Evolutionary conservation across 2,888 invertebrate genomes (phyloP), one percentile per base, ranked within the genome.

Genomic region (Drosophila mercatorum): DNA sequence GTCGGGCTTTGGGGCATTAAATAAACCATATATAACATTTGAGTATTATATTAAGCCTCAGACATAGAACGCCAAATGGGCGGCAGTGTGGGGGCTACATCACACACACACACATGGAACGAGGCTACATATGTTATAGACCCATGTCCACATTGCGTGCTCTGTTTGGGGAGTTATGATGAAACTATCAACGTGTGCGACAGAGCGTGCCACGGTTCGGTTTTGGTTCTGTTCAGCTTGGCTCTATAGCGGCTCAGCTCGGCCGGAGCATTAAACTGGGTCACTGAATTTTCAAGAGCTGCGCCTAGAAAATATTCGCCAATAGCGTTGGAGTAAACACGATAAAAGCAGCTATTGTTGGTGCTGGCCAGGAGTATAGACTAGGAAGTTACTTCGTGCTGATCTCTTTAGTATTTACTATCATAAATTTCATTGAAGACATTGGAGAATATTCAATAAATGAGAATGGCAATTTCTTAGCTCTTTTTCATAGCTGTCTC

Each of bases 231-330:
- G 61, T 59, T 61, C 51, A 49, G 52, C 14, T 55, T 3, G 63
- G 51, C 49, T 63, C 57, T 67, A 10, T 28, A 36, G 49, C 52
- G 67, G 59, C 68, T 68, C 60, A 28, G 22, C 22, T 66, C 70
- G 68, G 69, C 59, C 75, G 52, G 53, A 36, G 62, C 60, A 69
- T 72, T 72, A 64, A 84, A 84, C 84, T 84, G 82, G 84, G 84
- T 84, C 84, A 84, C 75, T 80, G 88, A 72, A 87, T 87, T 84
- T 87, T 81, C 74, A 83, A 84, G 70, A 80, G 82, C 87, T 84
- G 87, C 87, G 75, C 83, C 86, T 83, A 83, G 71, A 79, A 83
- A 86, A 77, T 71, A 76, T 83, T 83, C 76, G 86, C 86, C 83
- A 72, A 72, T 72, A 79, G 84, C 83, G 72, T 82, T 75, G 75